phyloP scores from a whole-genome alignment of 1,140 invertebrate genomes.

The Pollicipes pollicipes region DNA sequence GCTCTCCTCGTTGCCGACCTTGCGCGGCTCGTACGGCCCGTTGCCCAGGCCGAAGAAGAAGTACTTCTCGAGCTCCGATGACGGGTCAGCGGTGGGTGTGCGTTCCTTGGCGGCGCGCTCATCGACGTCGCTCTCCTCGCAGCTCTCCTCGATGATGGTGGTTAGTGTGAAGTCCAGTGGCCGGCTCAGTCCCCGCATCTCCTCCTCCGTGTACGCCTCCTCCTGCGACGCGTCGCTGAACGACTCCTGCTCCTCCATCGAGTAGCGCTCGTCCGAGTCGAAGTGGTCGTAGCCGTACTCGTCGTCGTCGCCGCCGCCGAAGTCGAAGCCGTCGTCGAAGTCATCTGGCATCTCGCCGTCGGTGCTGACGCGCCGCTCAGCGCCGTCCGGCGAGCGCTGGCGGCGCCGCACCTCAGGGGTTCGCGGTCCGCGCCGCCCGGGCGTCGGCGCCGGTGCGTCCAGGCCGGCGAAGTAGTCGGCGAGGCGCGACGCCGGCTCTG shows the following conservation, averaged over 20 bases:
- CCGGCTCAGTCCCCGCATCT: slow-evolving; percentile 22
- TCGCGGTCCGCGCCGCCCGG: no score
- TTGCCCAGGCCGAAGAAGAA: slow-evolving; percentile 69
- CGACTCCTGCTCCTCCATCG: slow-evolving; percentile 10
- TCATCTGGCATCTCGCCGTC: no score
- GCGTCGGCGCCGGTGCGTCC: no score
- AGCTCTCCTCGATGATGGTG: slow-evolving; percentile 83
- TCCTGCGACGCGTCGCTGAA: slow-evolving; percentile 11
- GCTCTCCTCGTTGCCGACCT: slow-evolving; percentile 25
- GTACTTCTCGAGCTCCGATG: slow-evolving; percentile 76
- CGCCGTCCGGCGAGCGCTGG: no score
- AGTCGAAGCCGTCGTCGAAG: no score
- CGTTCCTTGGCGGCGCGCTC: slow-evolving; percentile 42
- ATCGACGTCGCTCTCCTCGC: slow-evolving; percentile 52
- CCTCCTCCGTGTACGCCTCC: neutral
- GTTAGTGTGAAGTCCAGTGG: slow-evolving; percentile 75
- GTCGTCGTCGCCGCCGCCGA: no score
- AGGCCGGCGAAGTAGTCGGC: neutral
- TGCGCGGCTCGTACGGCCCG: slow-evolving; percentile 27
- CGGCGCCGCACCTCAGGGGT: no score
- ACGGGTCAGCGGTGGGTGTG: slow-evolving; percentile 31
- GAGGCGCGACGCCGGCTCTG: neutral
- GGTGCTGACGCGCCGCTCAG: no score
- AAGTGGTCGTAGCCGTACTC: no score
- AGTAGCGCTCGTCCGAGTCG: no score